A percentile compares a stretch with the other conserved stretches of the same genome.
phyloP scores from a whole-genome alignment of 2,888 invertebrate genomes.

The Notocelia uddmanniana region DNA sequence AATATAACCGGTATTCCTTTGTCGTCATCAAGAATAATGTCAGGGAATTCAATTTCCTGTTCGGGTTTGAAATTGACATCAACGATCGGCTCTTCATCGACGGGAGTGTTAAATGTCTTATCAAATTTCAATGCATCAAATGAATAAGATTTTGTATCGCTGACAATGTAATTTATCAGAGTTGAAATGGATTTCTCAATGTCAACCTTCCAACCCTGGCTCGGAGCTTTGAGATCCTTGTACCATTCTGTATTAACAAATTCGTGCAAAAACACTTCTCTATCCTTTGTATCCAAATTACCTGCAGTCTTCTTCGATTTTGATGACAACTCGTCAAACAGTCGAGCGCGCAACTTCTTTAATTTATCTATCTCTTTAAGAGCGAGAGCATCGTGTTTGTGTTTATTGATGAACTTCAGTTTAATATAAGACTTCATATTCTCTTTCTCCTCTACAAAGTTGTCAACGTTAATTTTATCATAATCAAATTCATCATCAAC shows the following conservation, averaged over 20 bases:
- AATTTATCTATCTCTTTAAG: slow-evolving; percentile 57
- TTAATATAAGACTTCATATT: slow-evolving; percentile 59
- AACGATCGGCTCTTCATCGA: slow-evolving; percentile 54
- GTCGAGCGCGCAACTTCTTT: slow-evolving; percentile 53
- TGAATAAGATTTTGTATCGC: slow-evolving; percentile 58
- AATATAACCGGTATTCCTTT: slow-evolving; percentile 63
- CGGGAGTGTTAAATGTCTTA: slow-evolving; percentile 48
- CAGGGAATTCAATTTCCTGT: slow-evolving; percentile 63
- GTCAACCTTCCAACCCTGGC: slow-evolving; percentile 49
- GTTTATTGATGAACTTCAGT: slow-evolving; percentile 55
- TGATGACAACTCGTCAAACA: slow-evolving; percentile 52
- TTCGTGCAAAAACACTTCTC: slow-evolving; percentile 50
- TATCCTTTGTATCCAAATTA: slow-evolving; percentile 53
- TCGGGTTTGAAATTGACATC: slow-evolving; percentile 56
- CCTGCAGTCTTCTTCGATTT: slow-evolving; percentile 19
- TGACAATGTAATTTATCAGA: slow-evolving; percentile 63
- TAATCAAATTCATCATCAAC: slow-evolving; percentile 59
- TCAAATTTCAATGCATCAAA: slow-evolving; percentile 61
- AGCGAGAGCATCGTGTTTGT: slow-evolving; percentile 49
- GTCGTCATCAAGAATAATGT: slow-evolving; percentile 60
- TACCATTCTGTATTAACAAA: slow-evolving; percentile 56
- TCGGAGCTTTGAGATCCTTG: slow-evolving; percentile 47
- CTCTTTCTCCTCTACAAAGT: slow-evolving; percentile 56
- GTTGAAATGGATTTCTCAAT: slow-evolving; percentile 60
- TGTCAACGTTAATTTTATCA: slow-evolving; percentile 53